Conservation (phyloP, 2,797 vertebrate species). For the Dallia pectoralis region DNA sequence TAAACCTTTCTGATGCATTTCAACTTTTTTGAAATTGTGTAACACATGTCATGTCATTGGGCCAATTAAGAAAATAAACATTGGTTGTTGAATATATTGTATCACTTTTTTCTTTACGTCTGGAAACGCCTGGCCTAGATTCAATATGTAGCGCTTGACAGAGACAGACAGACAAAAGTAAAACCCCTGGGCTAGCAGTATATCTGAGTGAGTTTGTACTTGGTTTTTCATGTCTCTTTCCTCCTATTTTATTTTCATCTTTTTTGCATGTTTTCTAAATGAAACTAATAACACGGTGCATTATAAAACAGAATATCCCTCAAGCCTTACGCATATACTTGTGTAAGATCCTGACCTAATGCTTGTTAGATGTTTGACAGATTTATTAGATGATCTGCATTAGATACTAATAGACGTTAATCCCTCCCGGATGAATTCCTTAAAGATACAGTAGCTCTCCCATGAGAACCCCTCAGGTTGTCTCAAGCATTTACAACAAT, state of each 20-base stretch:
- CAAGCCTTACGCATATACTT: background rate
- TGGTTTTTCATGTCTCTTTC: constrained; percentile 16
- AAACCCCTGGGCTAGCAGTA: background rate
- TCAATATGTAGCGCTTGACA: background rate
- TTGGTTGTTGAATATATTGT: no score
- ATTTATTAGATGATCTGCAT: background rate
- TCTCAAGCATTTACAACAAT: constrained; percentile 37
- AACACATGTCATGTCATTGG: no score
- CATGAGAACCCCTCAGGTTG: background rate
- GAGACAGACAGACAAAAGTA: background rate
- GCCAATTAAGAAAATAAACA: no score
- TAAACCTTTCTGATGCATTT: no score
- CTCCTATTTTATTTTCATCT: constrained; percentile 30
- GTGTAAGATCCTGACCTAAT: background rate
- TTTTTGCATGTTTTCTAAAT: constrained; percentile 53
- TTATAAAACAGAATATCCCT: background rate
- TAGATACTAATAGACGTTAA: background rate
- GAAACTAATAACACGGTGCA: constrained; percentile 40
- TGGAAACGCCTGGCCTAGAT: background rate
- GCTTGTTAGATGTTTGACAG: background rate
- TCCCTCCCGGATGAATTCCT: background rate
- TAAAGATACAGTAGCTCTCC: background rate
- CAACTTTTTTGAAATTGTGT: no score
- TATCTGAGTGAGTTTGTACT: background rate
- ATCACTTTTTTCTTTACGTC: no score